phyloP scores from a whole-genome alignment of 2,888 invertebrate genomes.

The Epinotia brunnichana region DNA sequence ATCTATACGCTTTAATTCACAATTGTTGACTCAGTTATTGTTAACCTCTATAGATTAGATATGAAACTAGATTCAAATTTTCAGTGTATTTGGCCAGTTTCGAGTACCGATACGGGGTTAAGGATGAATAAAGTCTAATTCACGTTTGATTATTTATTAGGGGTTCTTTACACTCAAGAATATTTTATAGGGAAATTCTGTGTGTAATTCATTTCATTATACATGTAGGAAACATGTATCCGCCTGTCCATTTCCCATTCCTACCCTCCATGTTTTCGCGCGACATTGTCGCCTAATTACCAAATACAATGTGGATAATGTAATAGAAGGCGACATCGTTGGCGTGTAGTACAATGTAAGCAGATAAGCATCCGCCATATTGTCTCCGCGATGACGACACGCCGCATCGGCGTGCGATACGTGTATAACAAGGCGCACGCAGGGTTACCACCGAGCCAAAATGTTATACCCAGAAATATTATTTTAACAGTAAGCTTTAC shows the following conservation, averaged over 20 bases:
- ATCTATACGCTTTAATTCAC: neutral
- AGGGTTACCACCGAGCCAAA: constrained; percentile 16
- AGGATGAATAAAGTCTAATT: neutral
- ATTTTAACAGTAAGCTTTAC: too few species aligned
- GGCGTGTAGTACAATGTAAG: constrained; percentile 20
- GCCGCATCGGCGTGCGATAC: constrained; percentile 16
- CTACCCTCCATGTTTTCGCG: neutral
- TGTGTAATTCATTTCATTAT: neutral
- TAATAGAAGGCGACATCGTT: constrained; percentile 14
- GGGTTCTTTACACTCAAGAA: neutral
- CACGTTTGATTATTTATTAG: neutral
- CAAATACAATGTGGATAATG: constrained; percentile 12
- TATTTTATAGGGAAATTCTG: neutral
- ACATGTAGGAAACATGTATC: too few species aligned
- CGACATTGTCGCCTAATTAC: constrained; percentile 20
- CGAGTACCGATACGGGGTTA: too few species aligned
- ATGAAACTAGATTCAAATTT: too few species aligned
- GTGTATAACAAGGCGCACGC: constrained; percentile 12
- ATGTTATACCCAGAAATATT: too few species aligned
- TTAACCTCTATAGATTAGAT: too few species aligned
- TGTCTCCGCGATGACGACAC: constrained; percentile 37
- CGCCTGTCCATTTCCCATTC: neutral
- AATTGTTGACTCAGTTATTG: too few species aligned
- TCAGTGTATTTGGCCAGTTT: too few species aligned
- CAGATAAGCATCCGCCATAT: constrained; percentile 35